Evolutionary conservation across 2,113 vertebrate species (phyloP).

Genomic region (Turdus rufiventris): DNA sequence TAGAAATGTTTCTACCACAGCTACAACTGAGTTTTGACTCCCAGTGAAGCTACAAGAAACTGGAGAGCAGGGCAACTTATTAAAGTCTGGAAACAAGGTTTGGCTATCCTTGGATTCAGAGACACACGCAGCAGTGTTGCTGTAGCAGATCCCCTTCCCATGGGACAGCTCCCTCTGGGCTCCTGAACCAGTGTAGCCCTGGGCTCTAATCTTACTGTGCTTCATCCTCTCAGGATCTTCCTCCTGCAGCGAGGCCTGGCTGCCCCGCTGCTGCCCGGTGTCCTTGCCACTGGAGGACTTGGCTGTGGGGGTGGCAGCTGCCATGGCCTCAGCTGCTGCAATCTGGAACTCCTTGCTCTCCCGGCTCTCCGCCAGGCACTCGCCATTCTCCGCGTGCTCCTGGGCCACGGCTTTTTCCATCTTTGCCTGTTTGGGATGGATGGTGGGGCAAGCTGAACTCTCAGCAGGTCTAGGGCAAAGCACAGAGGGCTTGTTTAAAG

Average conservation of each 20-base stretch:
- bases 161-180: background rate
- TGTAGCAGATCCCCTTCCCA: background rate
- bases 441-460: slow-evolving; percentile 76
- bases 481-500: slow-evolving; percentile 60
- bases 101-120: background rate
- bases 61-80: background rate
- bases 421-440: slow-evolving; percentile 89
- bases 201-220: slow-evolving; percentile 88
- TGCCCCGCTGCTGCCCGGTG: slow-evolving; percentile 52
- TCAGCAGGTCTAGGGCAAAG: slow-evolving; percentile 82
- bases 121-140: rapidly evolving
- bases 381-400: slow-evolving; percentile 83
- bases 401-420: slow-evolving; percentile 73
- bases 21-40: background rate
- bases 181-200: background rate
- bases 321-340: slow-evolving; percentile 53
- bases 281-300: slow-evolving; percentile 72
- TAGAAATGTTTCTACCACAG: background rate
- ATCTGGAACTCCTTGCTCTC: slow-evolving; percentile 77
- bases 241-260: slow-evolving; percentile 74
- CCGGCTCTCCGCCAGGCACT: slow-evolving; percentile 67
- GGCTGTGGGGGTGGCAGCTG: slow-evolving; percentile 31
- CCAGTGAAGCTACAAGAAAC: background rate
- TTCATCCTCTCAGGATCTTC: slow-evolving; percentile 91
- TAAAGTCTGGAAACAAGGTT: background rate